These are phyloP conservation scores for Acheta domesticus DNA, from an alignment of 2,888 invertebrate genomes.

Conservation along the genomic window DNA sequence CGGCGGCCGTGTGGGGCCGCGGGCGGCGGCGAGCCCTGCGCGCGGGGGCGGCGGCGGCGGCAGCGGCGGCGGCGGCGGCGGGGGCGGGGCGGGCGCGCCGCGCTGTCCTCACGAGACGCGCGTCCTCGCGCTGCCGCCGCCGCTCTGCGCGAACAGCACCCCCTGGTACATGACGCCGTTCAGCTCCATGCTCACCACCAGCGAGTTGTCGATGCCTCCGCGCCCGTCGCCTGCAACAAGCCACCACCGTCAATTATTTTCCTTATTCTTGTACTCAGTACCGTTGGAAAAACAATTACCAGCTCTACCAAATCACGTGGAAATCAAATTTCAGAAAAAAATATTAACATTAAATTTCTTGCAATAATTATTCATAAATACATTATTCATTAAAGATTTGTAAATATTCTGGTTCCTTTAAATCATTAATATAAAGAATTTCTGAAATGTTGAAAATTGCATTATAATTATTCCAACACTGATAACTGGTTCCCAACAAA, in stretches of 20 bases:
- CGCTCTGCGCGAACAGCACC: conserved; percentile 71
- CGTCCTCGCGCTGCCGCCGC: not conserved
- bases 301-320: no score
- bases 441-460: no score
- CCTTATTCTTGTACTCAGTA: no score
- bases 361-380: no score
- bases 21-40: not conserved
- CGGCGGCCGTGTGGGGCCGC: not conserved
- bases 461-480: no score
- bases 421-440: no score
- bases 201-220: conserved; percentile 75
- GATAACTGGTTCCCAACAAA: no score
- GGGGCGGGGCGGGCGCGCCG: not conserved
- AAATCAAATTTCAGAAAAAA: no score
- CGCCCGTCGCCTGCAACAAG: conserved; percentile 69
- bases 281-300: no score
- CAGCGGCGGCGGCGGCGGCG: not conserved
- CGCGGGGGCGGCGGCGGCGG: not conserved
- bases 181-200: conserved; percentile 92
- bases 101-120: not conserved
- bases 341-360: no score
- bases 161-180: conserved; percentile 96
- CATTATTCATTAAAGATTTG: no score
- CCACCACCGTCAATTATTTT: not conserved
- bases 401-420: no score